phyloP scores from a whole-genome alignment of 2,113 vertebrate species.

The Cromileptes altivelis region DNA sequence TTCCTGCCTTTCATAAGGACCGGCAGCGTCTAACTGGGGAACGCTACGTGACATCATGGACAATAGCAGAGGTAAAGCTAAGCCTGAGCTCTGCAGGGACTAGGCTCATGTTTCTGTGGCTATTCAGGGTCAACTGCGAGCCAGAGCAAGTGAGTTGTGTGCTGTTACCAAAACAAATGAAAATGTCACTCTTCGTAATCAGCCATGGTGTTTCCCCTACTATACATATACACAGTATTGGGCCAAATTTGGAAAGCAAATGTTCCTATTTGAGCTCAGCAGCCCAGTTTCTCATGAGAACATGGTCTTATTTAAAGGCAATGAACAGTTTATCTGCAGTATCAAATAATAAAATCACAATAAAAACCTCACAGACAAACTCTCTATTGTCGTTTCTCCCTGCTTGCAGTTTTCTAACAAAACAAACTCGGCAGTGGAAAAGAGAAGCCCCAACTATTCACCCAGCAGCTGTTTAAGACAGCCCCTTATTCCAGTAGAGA shows the following conservation, averaged over 20 bases:
- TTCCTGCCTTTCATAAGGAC: conserved; percentile 21
- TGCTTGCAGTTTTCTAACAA: background rate
- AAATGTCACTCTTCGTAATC: conserved; percentile 46
- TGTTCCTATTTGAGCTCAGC: conserved; percentile 7
- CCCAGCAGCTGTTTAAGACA: background rate
- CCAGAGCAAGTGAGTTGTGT: conserved; percentile 23
- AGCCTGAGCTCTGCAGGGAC: conserved; percentile 61
- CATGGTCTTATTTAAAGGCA: background rate
- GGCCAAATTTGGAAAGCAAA: background rate
- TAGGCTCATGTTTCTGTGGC: conserved; percentile 75
- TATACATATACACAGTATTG: background rate
- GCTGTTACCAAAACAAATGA: conserved; percentile 62
- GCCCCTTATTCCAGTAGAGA: background rate
- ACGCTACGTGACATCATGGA: conserved; percentile 32
- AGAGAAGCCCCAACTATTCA: conserved; percentile 5
- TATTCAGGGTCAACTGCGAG: conserved; percentile 64
- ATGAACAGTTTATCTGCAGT: conserved; percentile 4
- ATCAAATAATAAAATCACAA: background rate
- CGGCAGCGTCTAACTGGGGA: conserved; percentile 23
- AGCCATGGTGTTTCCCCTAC: conserved; percentile 13
- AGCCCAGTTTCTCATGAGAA: background rate
- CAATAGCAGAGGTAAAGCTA: conserved; percentile 63
- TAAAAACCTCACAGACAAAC: background rate
- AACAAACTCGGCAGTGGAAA: conserved; percentile 1
- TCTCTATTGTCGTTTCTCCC: background rate